Evolutionary conservation across 2,888 invertebrate genomes (phyloP), one percentile per base, ranked within the genome.

Genomic region (Pollenia griseotomentosa): DNA sequence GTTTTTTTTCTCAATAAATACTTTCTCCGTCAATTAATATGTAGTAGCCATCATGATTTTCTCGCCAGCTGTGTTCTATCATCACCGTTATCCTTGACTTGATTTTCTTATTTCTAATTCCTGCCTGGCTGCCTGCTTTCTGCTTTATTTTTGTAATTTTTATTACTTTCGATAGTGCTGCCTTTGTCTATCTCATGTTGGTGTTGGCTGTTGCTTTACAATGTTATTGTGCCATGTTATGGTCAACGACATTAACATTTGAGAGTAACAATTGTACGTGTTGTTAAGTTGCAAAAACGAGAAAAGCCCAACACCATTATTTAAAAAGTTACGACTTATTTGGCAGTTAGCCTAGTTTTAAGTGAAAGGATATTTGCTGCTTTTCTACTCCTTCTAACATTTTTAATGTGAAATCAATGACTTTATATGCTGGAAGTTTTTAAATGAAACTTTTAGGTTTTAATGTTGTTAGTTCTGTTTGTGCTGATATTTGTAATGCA

Each of bases 51-150:
- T 81, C 53, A 81, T 84, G 86, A 87, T 81, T 81, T 80, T 51
- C 42, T 68, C 12, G 73, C 81, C 86, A 87, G 86, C 83, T 84
- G 86, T 84, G 83, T 66, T 81, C 66, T 48, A 84, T 84, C 77
- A 83, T 75, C 68, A 81, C 40, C 57, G 70, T 83, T 81, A 84
- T 86, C 78, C 86, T 87, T 87, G 86, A 87, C 68, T 84, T 81
- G 75, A 80, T 81, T 81, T 70, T 73, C 59, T 75, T 63, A 70
- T 55, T 57, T 75, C 70, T 70, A 74, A 70, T 63, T 23, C 23
- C 33, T 7, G 46, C 66, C 48, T 23, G 63, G 40, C 16, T 65
- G 48, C 11, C 63, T 40, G 55, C 12, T 55, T 71, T 10, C 63
- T 19, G 55, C 9, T 55, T 71, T 10, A 12, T 63, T 65, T 59